Conservation (phyloP, 2,113 vertebrate species). For the Siphamia tubifer region DNA sequence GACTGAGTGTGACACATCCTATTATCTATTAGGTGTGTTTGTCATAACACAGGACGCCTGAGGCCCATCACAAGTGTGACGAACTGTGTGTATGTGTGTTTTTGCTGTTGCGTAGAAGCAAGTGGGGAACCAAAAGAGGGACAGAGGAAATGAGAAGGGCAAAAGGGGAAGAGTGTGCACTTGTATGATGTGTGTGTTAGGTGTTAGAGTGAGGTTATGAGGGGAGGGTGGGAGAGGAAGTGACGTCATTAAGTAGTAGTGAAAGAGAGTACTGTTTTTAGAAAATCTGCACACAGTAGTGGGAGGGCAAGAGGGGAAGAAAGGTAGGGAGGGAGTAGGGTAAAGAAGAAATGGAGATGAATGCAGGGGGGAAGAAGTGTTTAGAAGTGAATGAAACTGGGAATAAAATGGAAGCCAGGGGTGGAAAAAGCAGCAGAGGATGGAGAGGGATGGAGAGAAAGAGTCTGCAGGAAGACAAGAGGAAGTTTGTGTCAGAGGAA, state of each 20-base stretch:
- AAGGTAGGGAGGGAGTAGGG: neutral
- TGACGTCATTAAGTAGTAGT: constrained; percentile 54
- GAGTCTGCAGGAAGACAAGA: constrained; percentile 16
- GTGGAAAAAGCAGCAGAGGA: neutral
- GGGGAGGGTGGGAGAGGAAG: constrained; percentile 39
- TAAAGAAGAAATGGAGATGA: constrained; percentile 1
- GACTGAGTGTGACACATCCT: constrained; percentile 62
- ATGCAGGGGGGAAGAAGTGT: neutral
- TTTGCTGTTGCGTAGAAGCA: constrained; percentile 51
- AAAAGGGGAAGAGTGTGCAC: constrained; percentile 28
- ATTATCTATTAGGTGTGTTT: constrained; percentile 70
- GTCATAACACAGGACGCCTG: constrained; percentile 59
- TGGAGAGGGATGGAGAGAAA: neutral
- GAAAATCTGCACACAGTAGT: constrained; percentile 43
- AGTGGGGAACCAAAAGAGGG: constrained; percentile 43
- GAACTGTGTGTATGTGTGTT: constrained; percentile 43
- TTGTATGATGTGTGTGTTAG: neutral
- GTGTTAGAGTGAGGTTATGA: constrained; percentile 11
- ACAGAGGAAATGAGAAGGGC: constrained; percentile 51
- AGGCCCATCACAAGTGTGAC: constrained; percentile 47
- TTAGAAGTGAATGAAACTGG: neutral
- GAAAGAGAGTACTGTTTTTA: constrained; percentile 74
- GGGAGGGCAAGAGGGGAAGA: constrained; percentile 23
- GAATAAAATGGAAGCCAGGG: neutral
- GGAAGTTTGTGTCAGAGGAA: constrained; percentile 27